These are phyloP conservation scores for Accipiter badius DNA, from an alignment of 2,797 vertebrate genomes.

Conservation along the genomic window DNA sequence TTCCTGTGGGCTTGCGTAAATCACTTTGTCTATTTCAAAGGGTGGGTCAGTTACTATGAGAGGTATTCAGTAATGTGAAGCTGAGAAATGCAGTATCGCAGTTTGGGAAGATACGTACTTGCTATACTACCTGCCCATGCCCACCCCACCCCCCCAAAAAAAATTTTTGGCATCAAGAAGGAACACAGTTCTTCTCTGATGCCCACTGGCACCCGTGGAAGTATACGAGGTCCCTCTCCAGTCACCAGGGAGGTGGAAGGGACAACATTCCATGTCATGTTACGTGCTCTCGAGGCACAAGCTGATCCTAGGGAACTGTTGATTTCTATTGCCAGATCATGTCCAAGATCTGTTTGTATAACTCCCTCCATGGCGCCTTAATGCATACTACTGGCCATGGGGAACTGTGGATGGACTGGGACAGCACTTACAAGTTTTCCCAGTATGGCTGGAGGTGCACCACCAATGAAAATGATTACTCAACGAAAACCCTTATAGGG, in stretches of 20 bases:
- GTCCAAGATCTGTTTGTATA: slow-evolving; percentile 15
- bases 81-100: neutral
- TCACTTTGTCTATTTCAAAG: rapidly evolving
- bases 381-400: slow-evolving; percentile 57
- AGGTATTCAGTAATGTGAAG: too few species aligned
- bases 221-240: neutral
- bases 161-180: neutral
- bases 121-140: too few species aligned
- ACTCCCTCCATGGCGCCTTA: slow-evolving; percentile 17
- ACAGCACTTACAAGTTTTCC: slow-evolving; percentile 51
- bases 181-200: neutral
- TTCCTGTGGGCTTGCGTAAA: neutral
- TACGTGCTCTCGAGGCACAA: neutral
- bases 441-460: slow-evolving; percentile 71
- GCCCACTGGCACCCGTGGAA: neutral
- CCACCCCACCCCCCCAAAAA: too few species aligned
- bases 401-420: slow-evolving; percentile 61
- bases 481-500: slow-evolving; percentile 43
- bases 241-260: too few species aligned
- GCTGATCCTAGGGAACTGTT: neutral
- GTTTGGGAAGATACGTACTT: neutral
- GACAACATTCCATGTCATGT: neutral
- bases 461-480: slow-evolving; percentile 65
- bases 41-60: neutral
- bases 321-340: neutral